phyloP scores from a whole-genome alignment of 2,113 vertebrate genomes.

The Sinocyclocheilus grahami region DNA sequence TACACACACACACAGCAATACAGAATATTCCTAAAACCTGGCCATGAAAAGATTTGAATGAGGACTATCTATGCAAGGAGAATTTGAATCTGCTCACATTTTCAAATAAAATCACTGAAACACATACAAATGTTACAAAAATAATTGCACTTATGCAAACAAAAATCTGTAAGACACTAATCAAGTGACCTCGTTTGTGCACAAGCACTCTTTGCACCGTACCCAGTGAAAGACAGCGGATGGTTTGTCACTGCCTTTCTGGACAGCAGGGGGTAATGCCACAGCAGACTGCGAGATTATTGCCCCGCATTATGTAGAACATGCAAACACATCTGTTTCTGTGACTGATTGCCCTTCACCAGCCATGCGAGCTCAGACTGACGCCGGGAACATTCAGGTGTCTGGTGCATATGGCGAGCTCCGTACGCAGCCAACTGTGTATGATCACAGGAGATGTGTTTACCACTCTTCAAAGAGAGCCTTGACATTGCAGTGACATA shows the following conservation, averaged over 20 bases:
- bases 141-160: neutral
- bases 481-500: constrained; percentile 16
- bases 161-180: neutral
- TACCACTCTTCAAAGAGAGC: constrained; percentile 13
- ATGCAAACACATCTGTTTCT: constrained; percentile 61
- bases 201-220: constrained; percentile 45
- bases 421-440: constrained; percentile 6
- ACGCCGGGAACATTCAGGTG: constrained; percentile 41
- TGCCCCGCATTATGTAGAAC: constrained; percentile 56
- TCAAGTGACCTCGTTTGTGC: constrained; percentile 43
- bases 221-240: constrained; percentile 24
- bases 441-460: constrained; percentile 29
- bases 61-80: neutral
- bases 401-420: constrained; percentile 9
- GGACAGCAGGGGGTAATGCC: constrained; percentile 53
- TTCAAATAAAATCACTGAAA: neutral
- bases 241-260: constrained; percentile 49
- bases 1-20: neutral
- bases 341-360: constrained; percentile 57
- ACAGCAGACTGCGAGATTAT: constrained; percentile 58
- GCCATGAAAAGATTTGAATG: neutral
- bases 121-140: neutral
- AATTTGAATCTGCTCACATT: neutral
- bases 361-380: constrained; percentile 28
- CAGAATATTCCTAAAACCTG: neutral